These are phyloP conservation scores for Gila robusta DNA, from an alignment of 2,797 vertebrate species.

Conservation along the genomic window DNA sequence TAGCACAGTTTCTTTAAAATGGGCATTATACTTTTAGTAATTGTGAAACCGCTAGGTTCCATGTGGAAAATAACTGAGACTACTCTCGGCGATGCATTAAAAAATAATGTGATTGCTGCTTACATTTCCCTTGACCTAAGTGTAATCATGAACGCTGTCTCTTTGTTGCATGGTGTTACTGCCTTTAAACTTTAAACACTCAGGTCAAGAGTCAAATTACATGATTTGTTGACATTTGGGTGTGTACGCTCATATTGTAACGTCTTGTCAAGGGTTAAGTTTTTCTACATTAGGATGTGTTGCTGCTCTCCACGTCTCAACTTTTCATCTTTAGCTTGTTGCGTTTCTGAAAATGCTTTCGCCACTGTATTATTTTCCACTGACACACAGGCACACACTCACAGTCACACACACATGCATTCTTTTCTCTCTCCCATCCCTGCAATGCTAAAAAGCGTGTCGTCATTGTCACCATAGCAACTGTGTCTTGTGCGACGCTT, in stretches of 20 bases:
- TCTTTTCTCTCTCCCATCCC: conserved; percentile 63
- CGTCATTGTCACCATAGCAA: conserved; percentile 79
- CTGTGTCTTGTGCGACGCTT: conserved; percentile 75
- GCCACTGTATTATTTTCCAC: conserved; percentile 43
- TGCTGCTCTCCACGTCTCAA: neutral
- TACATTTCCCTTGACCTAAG: conserved; percentile 18
- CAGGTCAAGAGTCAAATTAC: conserved; percentile 19
- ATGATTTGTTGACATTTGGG: conserved; percentile 9
- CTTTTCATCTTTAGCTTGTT: conserved; percentile 47
- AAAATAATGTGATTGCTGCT: conserved; percentile 15
- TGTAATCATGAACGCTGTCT: conserved; percentile 3
- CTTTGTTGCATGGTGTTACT: conserved; percentile 11
- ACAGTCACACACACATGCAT: conserved; percentile 26
- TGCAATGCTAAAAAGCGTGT: conserved; percentile 77
- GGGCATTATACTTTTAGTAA: neutral
- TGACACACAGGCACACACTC: conserved; percentile 29
- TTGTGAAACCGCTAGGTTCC: conserved; percentile 9
- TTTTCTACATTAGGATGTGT: neutral
- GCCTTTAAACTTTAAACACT: conserved; percentile 48
- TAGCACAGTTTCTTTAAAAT: neutral
- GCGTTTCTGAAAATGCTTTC: conserved; percentile 55
- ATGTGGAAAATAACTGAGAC: conserved; percentile 11
- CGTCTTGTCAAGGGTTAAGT: neutral
- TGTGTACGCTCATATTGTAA: neutral
- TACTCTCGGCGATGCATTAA: conserved; percentile 8